These are phyloP conservation scores for Thaumatotibia leucotreta DNA, from an alignment of 1,140 invertebrate species.

Conservation along the genomic window DNA sequence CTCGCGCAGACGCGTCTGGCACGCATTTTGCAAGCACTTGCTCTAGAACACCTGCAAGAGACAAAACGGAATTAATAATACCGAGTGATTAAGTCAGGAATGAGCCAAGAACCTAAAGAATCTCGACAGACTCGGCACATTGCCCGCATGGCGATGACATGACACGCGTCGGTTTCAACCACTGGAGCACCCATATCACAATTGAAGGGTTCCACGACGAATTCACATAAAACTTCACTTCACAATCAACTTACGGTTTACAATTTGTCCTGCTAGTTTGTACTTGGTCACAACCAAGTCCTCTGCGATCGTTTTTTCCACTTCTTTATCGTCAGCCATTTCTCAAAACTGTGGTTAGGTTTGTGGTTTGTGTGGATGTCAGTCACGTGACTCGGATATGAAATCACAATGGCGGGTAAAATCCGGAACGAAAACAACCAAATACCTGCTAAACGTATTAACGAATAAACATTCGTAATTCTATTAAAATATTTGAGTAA, in stretches of 20 bases:
- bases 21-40: conserved; percentile 93
- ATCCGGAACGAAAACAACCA: not conserved
- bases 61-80: conserved; percentile 21
- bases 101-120: conserved; percentile 1
- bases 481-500: not conserved
- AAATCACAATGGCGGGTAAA: conserved; percentile 36
- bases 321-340: conserved; percentile 94
- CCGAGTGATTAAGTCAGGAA: conserved; percentile 13
- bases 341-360: conserved; percentile 71
- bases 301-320: conserved; percentile 96
- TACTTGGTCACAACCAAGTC: conserved; percentile 99
- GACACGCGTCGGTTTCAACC: conserved; percentile 62
- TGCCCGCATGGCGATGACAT: conserved; percentile 63
- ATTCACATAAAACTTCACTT: not conserved
- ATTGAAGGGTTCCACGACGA: not conserved
- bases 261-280: conserved; percentile 99
- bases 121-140: conserved; percentile 28
- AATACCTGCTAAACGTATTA: not conserved
- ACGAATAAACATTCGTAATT: not conserved
- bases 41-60: conserved; percentile 89
- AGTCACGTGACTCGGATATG: conserved; percentile 53
- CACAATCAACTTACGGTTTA: conserved; percentile 90
- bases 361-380: conserved; percentile 49
- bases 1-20: conserved; percentile 90
- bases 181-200: conserved; percentile 17